Conservation (phyloP, 2,888 invertebrate species). For the Lordiphosa andalusiaca region DNA sequence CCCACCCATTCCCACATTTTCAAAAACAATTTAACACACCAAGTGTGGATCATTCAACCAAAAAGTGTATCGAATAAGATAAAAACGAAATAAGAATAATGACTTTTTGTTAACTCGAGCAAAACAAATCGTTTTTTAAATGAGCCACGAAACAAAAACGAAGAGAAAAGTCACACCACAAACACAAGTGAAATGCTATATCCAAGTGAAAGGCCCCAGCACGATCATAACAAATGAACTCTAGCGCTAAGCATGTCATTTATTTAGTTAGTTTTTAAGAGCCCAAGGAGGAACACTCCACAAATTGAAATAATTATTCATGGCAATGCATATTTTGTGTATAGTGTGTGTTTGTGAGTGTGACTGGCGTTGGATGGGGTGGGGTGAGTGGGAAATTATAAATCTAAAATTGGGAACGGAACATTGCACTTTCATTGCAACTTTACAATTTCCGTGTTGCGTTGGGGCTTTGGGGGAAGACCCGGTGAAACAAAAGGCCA, state of each 20-base stretch:
- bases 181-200: slow-evolving; percentile 65
- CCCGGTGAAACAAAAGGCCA: slow-evolving; percentile 47
- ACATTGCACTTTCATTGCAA: slow-evolving; percentile 26
- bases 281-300: slow-evolving; percentile 14
- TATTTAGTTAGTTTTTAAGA: slow-evolving; percentile 31
- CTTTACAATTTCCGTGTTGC: slow-evolving; percentile 66
- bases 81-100: slow-evolving; percentile 61
- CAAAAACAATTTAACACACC: no score
- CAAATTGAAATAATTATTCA: slow-evolving; percentile 31
- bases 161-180: slow-evolving; percentile 24
- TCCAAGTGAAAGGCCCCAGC: slow-evolving; percentile 63
- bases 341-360: not conserved
- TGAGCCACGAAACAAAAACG: slow-evolving; percentile 33
- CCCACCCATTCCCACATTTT: no score
- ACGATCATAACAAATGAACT: slow-evolving; percentile 57
- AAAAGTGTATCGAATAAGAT: slow-evolving; percentile 29
- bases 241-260: slow-evolving; percentile 60
- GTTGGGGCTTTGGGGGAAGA: slow-evolving; percentile 9
- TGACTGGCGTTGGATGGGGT: not conserved
- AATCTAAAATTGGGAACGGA: slow-evolving; percentile 38
- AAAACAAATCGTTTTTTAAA: slow-evolving; percentile 71
- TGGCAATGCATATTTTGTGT: slow-evolving; percentile 9
- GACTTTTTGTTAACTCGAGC: slow-evolving; percentile 59
- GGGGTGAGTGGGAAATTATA: slow-evolving; percentile 54
- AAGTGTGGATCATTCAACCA: no score